These are phyloP conservation scores for Agapornis canus DNA, from an alignment of 2,797 vertebrate genomes.

Conservation along the genomic window DNA sequence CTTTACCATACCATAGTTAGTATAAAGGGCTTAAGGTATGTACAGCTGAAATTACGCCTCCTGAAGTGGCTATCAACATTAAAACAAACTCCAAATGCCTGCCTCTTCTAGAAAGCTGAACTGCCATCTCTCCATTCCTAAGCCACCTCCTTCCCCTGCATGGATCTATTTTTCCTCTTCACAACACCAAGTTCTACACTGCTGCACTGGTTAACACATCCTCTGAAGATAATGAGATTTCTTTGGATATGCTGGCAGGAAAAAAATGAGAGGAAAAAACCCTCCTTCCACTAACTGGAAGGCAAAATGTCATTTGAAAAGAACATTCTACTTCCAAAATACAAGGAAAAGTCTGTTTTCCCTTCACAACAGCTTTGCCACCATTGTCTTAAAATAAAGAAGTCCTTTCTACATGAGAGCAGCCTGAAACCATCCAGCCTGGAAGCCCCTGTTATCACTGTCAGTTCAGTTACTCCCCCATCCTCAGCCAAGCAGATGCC, in stretches of 20 bases:
- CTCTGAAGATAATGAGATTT: not conserved
- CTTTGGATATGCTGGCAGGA: not conserved
- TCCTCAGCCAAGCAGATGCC: not conserved
- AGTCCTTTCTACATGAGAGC: not conserved
- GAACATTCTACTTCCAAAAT: not conserved
- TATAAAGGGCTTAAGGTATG: constrained; percentile 34
- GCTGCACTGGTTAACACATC: not conserved
- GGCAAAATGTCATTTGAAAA: not conserved
- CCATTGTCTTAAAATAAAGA: not conserved
- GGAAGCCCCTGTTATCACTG: not conserved
- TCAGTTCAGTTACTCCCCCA: not conserved
- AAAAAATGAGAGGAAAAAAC: not conserved
- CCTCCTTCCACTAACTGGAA: not conserved
- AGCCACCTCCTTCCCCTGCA: not conserved
- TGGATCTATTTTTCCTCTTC: not conserved
- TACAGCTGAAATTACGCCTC: constrained; percentile 35
- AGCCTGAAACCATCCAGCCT: not conserved
- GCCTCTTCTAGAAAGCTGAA: not conserved
- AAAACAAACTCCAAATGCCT: not conserved
- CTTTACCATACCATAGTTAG: not conserved
- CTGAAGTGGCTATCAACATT: not conserved
- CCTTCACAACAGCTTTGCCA: constrained; percentile 6
- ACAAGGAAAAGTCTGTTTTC: not conserved
- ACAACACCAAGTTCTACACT: not conserved
- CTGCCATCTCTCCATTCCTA: not conserved